phyloP scores from a whole-genome alignment of 2,797 vertebrate genomes.

The Enteromius unitaeniatus region DNA sequence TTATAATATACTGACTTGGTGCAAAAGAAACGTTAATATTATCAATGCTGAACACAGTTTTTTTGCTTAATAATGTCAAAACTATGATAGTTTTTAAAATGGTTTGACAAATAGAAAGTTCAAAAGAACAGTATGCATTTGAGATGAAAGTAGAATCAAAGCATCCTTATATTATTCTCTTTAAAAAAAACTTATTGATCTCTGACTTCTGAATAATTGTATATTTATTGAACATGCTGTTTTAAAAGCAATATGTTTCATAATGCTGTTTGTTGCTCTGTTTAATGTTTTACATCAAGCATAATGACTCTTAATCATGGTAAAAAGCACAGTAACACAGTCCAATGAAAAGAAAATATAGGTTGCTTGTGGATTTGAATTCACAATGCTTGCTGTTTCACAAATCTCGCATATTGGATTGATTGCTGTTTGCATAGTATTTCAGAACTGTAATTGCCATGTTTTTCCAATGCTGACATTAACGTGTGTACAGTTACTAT shows the following conservation, averaged over 20 bases:
- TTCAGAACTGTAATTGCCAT: constrained; percentile 3
- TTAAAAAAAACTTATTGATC: background rate
- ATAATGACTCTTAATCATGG: background rate
- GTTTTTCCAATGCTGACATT: background rate
- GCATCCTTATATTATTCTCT: background rate
- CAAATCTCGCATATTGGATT: background rate
- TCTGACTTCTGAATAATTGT: background rate
- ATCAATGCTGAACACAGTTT: background rate
- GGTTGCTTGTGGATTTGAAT: background rate
- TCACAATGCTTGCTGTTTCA: background rate
- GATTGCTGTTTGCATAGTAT: background rate
- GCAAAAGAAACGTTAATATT: background rate
- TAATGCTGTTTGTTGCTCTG: background rate
- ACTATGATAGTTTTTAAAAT: background rate
- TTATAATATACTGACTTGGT: background rate
- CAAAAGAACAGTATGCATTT: background rate
- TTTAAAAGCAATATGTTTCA: background rate
- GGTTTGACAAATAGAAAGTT: background rate
- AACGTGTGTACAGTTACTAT: background rate
- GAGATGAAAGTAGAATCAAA: background rate
- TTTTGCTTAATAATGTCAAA: background rate
- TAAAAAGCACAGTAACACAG: background rate
- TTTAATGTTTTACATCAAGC: no score
- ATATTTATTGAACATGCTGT: background rate
- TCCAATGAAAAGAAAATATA: background rate